Conservation (phyloP, 1,140 invertebrate species). For the Coptotermes formosanus region DNA sequence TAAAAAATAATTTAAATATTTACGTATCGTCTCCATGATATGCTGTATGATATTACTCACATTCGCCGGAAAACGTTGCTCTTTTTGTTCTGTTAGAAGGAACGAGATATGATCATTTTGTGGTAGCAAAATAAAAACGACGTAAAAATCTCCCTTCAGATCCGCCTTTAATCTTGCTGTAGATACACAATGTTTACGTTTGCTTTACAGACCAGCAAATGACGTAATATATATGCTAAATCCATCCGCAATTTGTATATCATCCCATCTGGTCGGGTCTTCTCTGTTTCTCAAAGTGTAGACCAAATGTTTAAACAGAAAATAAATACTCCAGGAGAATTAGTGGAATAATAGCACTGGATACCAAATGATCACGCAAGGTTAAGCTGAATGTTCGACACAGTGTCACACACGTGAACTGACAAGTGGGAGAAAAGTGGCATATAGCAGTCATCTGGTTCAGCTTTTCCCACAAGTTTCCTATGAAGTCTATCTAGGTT, state of each 20-base stretch:
- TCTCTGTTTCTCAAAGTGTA: not conserved
- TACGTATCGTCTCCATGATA: no score
- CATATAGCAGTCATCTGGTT: no score
- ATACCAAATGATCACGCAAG: not conserved
- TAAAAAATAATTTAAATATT: no score
- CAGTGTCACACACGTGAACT: not conserved
- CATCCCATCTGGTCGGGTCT: not conserved
- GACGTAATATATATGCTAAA: not conserved
- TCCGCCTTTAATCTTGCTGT: not conserved
- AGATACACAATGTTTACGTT: not conserved
- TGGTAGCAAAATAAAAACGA: not conserved
- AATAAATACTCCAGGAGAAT: not conserved
- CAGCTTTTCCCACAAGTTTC: no score
- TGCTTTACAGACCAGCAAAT: not conserved
- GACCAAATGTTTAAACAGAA: not conserved
- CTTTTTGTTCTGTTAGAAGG: no score
- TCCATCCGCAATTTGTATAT: not conserved
- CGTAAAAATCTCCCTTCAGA: not conserved
- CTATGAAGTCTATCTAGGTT: no score
- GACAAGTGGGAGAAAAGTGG: not conserved
- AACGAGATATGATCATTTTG: no score
- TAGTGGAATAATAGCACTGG: not conserved
- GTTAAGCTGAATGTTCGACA: not conserved
- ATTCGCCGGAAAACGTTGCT: no score
- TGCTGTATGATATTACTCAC: no score